Conservation (phyloP, 2,888 invertebrate genomes). For the Eremobia ochroleuca region DNA sequence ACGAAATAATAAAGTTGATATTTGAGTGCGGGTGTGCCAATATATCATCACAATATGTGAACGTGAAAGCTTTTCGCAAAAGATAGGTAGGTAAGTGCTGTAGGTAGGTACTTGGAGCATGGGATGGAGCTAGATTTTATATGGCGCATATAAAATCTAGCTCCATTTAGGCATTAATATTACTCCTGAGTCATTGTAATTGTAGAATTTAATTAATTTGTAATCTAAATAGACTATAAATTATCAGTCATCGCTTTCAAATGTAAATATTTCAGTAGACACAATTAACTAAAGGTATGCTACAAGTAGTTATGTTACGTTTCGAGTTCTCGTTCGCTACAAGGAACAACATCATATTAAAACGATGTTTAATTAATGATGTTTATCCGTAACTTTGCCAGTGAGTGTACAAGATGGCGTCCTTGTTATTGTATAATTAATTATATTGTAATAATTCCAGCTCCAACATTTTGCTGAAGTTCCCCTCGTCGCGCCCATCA, state of each 20-base stretch:
- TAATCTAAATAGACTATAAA: background rate
- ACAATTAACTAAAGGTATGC: too few species aligned
- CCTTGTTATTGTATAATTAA: conserved; percentile 26
- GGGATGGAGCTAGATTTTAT: background rate
- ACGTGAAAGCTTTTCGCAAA: conserved; percentile 29
- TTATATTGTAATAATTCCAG: conserved; percentile 3
- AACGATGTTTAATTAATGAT: background rate
- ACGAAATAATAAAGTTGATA: conserved; percentile 5
- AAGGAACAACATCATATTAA: background rate
- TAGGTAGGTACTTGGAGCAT: background rate
- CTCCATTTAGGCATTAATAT: background rate
- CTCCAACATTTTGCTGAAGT: conserved; percentile 1
- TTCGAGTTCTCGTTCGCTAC: background rate
- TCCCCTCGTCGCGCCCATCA: background rate
- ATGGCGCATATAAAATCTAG: background rate
- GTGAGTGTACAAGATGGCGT: conserved; percentile 23
- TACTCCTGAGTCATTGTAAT: background rate
- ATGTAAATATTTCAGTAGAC: background rate
- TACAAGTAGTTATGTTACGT: background rate
- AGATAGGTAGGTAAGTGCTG: conserved; percentile 8
- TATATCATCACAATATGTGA: conserved; percentile 24
- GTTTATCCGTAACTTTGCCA: conserved; percentile 9
- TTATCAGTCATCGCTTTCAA: background rate
- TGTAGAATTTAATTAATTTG: conserved; percentile 1
- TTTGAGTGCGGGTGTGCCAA: background rate